Evolutionary conservation across 2,888 invertebrate genomes (phyloP).

Genomic region (Drosophila falleni): DNA sequence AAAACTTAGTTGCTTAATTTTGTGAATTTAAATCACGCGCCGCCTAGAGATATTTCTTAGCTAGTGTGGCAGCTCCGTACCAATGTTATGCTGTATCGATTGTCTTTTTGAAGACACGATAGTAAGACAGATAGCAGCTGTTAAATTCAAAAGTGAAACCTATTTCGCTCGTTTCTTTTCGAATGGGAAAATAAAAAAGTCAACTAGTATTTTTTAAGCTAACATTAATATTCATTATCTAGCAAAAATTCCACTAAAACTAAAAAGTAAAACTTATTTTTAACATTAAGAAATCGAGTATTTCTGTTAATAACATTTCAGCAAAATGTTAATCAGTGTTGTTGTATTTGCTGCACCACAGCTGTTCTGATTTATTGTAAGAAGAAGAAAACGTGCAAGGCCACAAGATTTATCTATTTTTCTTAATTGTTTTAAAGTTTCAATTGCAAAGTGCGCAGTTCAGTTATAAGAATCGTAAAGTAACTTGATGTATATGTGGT

Average conservation of each 20-base stretch:
- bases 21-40: too few relatives aligned
- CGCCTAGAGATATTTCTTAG: too few relatives aligned
- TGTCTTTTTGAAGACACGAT: not conserved
- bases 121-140: not conserved
- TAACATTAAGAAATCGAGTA: constrained; percentile 10
- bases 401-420: constrained; percentile 70
- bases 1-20: too few relatives aligned
- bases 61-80: not conserved
- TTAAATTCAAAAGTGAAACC: not conserved
- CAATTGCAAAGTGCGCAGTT: constrained; percentile 51
- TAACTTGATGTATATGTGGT: not conserved
- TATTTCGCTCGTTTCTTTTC: not conserved
- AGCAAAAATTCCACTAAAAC: not conserved
- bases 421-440: constrained; percentile 63
- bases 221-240: not conserved
- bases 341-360: constrained; percentile 29
- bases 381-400: constrained; percentile 60
- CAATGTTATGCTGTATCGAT: constrained; percentile 12
- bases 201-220: not conserved
- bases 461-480: constrained; percentile 10
- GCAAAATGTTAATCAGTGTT: constrained; percentile 23
- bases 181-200: not conserved
- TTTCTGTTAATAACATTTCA: constrained; percentile 26
- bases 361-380: constrained; percentile 47
- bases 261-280: not conserved